phyloP scores from a whole-genome alignment of 2,797 vertebrate genomes.

The Sebastes miniatus region DNA sequence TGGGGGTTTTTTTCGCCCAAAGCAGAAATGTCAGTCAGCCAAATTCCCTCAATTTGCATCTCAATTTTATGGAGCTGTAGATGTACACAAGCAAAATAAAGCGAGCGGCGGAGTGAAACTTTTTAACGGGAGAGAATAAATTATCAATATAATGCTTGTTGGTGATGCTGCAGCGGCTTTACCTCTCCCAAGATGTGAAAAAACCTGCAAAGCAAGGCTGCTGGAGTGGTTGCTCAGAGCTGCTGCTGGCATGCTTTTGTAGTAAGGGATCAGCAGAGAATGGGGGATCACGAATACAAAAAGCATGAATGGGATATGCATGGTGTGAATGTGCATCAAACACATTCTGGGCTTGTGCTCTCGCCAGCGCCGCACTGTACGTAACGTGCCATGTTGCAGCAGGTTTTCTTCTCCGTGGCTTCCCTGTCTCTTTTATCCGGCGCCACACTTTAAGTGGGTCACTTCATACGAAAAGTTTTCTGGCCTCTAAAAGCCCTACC shows the following conservation, averaged over 20 bases:
- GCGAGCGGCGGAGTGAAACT: slow-evolving; percentile 41
- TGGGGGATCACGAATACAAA: slow-evolving; percentile 68
- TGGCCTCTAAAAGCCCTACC: slow-evolving; percentile 43
- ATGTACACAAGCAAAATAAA: slow-evolving; percentile 43
- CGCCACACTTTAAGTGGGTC: slow-evolving; percentile 57
- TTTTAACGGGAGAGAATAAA: slow-evolving; percentile 59
- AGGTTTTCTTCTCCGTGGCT: slow-evolving; percentile 24
- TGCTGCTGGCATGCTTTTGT: slow-evolving; percentile 64
- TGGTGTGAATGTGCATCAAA: slow-evolving; percentile 65
- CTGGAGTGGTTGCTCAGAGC: slow-evolving; percentile 38
- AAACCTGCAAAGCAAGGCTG: slow-evolving; percentile 61
- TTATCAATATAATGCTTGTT: slow-evolving; percentile 54
- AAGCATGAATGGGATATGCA: slow-evolving; percentile 64
- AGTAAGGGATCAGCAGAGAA: slow-evolving; percentile 63
- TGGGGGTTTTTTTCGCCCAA: not conserved
- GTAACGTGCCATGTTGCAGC: slow-evolving; percentile 30
- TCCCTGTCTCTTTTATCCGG: slow-evolving; percentile 34
- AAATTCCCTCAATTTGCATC: slow-evolving; percentile 32
- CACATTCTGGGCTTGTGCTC: slow-evolving; percentile 45
- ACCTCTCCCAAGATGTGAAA: slow-evolving; percentile 56
- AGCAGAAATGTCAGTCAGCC: slow-evolving; percentile 20
- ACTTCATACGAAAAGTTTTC: slow-evolving; percentile 52
- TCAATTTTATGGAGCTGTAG: slow-evolving; percentile 38
- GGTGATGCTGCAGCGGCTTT: slow-evolving; percentile 36
- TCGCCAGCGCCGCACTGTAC: slow-evolving; percentile 16